These are phyloP conservation scores for Euplexia lucipara DNA, from an alignment of 2,888 invertebrate genomes.

Conservation along the genomic window DNA sequence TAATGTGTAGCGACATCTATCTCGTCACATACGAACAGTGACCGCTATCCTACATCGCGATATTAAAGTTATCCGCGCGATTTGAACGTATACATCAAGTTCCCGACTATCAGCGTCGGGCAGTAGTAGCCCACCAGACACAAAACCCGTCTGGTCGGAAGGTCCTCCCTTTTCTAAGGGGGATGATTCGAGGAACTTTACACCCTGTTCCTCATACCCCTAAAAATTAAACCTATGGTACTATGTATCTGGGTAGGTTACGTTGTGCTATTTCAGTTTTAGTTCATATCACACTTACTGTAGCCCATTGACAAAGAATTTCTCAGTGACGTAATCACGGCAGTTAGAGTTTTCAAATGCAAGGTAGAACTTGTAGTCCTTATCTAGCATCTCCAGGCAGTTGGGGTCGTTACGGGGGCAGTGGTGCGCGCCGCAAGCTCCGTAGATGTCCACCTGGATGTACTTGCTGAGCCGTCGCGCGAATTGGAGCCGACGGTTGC, in stretches of 20 bases:
- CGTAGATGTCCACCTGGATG: slow-evolving; percentile 97
- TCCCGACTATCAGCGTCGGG: no score
- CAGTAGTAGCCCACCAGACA: no score
- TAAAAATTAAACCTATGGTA: no score
- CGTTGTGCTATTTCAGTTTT: neutral
- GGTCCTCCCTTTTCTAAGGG: no score
- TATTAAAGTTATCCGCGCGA: no score
- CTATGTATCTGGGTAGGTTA: neutral
- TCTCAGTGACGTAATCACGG: slow-evolving; percentile 98
- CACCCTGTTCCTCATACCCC: no score
- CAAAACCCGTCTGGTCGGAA: no score
- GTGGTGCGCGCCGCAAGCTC: slow-evolving; percentile 96
- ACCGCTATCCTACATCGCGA: no score
- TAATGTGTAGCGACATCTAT: no score
- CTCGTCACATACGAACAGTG: no score
- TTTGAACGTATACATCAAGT: no score
- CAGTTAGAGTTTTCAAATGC: slow-evolving; percentile 99
- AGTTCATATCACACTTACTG: slow-evolving; percentile 91
- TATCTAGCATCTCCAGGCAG: slow-evolving; percentile 97
- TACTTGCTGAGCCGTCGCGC: slow-evolving; percentile 96
- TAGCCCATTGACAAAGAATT: slow-evolving; percentile 98
- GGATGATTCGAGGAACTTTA: no score
- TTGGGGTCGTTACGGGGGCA: slow-evolving; percentile 96
- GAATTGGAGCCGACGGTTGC: slow-evolving; percentile 97
- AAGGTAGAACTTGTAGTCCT: slow-evolving; percentile 98